Evolutionary conservation across 1,140 invertebrate genomes (phyloP).

Genomic region (Drosophila busckii): DNA sequence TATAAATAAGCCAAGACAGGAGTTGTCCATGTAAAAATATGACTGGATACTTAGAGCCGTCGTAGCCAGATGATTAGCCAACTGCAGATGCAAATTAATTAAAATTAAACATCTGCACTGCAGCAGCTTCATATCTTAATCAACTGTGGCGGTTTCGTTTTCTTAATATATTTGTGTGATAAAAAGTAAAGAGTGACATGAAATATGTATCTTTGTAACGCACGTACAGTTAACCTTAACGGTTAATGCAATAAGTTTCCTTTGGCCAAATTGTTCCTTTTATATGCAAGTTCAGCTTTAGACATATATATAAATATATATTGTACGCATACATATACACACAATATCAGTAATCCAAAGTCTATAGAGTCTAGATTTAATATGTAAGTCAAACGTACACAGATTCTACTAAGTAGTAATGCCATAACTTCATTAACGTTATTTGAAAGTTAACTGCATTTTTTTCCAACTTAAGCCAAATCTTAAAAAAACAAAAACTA

Average conservation of each 20-base stretch:
- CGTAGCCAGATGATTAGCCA: constrained; percentile 5
- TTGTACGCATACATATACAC: constrained; percentile 7
- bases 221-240: constrained; percentile 27
- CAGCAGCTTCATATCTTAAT: constrained; percentile 29
- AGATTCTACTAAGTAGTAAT: constrained; percentile 5
- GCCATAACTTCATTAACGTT: background rate
- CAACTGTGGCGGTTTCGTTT: constrained; percentile 36
- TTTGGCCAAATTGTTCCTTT: constrained; percentile 71
- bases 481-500: background rate
- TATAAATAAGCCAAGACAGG: constrained; percentile 73
- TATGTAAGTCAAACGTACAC: constrained; percentile 31
- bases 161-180: constrained; percentile 70
- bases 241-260: constrained; percentile 62
- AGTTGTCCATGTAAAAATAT: constrained; percentile 64
- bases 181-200: constrained; percentile 26
- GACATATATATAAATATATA: constrained; percentile 30
- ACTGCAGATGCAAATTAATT: constrained; percentile 13
- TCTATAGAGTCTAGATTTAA: constrained; percentile 38
- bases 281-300: constrained; percentile 57
- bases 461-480: constrained; percentile 17
- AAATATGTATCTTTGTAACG: constrained; percentile 26
- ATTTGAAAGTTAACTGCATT: too few species aligned
- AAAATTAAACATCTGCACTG: background rate
- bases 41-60: constrained; percentile 7
- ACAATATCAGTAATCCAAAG: constrained; percentile 37